Base-by-base conservation (phyloP, 2,113 vertebrate genomes). In the Platichthys flesus region DNA sequence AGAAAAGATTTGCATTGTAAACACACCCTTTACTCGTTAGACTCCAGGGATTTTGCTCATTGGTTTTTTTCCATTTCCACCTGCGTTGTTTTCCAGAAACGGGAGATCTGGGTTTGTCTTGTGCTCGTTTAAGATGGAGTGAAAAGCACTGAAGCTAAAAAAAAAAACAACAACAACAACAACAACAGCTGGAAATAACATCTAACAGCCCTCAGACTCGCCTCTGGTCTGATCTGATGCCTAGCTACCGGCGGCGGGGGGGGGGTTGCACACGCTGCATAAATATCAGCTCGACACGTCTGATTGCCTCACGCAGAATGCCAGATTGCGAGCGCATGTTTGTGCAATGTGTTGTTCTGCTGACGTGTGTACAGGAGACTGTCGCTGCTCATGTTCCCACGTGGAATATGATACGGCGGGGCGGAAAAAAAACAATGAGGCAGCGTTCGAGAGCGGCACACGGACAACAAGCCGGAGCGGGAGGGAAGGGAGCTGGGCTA, bases 11-110 rank as follows among this genome's bases (percentile, higher is more conserved):
- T 31, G 74, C 81, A 84, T 85, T 65, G 72, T 88, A 68, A 88
- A 79, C 71, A 24, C 81, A 71, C 88, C 82, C 90, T 91, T 91
- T 91, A 91, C 79, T 65, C 70, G 76, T 86, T 81, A 78, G 86
- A 88, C 71, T 60, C 79, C 86, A 86, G 89, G 89, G 85, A 88
- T 31, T 31, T 31, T 81, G 70, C 85, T 85, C 80, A 84, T 68
- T 3, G 23, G 14, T 28, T 20, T 26, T 26, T 0, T n/a, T 58
- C 60, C 16, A 23, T 24, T 68, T 20, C 1, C 14, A 67, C 24
- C 24, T 28, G 26, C 21, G 47, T 67, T 9, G 10, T 45, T 18
- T 55, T 63, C 47, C 12, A 15, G 60, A 58, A 40, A 47, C 20
- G 24, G 56, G 16, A 52, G 20, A 5, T 60, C 26, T 45, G 26